Evolutionary conservation across 2,888 invertebrate species (phyloP), one percentile per base, ranked within the genome.

Genomic region (Eudemis profundana): DNA sequence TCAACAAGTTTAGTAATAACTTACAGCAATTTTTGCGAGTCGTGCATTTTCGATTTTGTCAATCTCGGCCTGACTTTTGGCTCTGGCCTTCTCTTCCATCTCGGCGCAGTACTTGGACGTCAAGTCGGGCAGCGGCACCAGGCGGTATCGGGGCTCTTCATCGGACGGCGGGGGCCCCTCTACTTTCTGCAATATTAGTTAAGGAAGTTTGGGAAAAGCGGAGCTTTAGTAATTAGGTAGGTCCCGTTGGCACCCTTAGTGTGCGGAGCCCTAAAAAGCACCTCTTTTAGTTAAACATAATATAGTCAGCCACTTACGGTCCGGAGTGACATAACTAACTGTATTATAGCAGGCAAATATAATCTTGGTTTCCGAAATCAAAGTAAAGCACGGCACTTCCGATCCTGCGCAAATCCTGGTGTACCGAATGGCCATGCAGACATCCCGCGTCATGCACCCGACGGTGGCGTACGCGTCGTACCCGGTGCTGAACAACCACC

Each of bases 381-480:
- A n/a, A n/a, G n/a, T n/a, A n/a, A n/a, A n/a, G n/a, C n/a, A n/a
- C n/a, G n/a, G n/a, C n/a, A n/a, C n/a, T n/a, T n/a, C n/a, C n/a
- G n/a, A n/a, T n/a, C n/a, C n/a, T n/a, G n/a, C n/a, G n/a, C n/a
- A n/a, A n/a, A n/a, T n/a, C n/a, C n/a, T n/a, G n/a, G n/a, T n/a
- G n/a, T 77, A 94, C 51, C 88, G 83, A 60, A 96, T 95, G 68
- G 94, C 94, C 72, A 93, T 82, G 62, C 96, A 96, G 4, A 95
- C 93, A 74, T 96, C 96, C n/a, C 94, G 89, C 23, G 94, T 94
- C 0, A 97, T 98, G 75, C 96, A 97, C 0, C 98, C 98, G 62
- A 96, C 97, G 2, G 96, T 97, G 0, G 98, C 96, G 81, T 96
- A 97, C 0, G 98, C 97, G 74, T 97, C 96, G 83, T 96, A 98